These are phyloP conservation scores for Pyrrhia umbra DNA, from an alignment of 2,888 invertebrate species.

Conservation along the genomic window DNA sequence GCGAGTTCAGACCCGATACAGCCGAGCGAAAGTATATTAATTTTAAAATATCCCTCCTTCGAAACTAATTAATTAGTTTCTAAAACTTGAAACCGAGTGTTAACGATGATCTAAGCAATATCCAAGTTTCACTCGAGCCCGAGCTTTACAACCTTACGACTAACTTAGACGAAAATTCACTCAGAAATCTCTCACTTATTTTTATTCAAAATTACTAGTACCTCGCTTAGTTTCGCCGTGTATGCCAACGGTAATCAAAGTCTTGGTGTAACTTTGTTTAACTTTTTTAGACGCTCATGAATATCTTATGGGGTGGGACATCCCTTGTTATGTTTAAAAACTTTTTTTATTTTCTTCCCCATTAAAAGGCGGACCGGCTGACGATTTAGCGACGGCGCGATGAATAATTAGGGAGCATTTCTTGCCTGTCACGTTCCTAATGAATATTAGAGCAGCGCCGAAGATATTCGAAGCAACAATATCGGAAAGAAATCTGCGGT, in stretches of 20 bases:
- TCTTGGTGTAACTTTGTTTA: constrained; percentile 71
- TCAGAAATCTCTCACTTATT: constrained; percentile 57
- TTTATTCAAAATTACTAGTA: constrained; percentile 47
- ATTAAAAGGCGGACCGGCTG: constrained; percentile 82
- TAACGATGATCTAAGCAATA: constrained; percentile 81
- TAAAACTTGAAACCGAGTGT: constrained; percentile 74
- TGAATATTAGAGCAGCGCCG: constrained; percentile 83
- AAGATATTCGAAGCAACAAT: constrained; percentile 55
- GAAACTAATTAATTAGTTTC: constrained; percentile 80
- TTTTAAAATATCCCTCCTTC: constrained; percentile 72
- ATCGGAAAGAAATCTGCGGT: constrained; percentile 81
- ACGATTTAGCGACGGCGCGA: constrained; percentile 84
- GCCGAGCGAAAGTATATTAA: constrained; percentile 70
- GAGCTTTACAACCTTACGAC: constrained; percentile 63
- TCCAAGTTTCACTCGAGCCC: constrained; percentile 67
- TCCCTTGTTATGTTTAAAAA: constrained; percentile 86
- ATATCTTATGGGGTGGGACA: constrained; percentile 82
- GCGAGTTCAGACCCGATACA: constrained; percentile 61
- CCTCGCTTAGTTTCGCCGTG: constrained; percentile 47
- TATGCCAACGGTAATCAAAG: constrained; percentile 79
- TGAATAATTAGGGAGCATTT: constrained; percentile 89
- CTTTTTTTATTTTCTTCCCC: constrained; percentile 85
- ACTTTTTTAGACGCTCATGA: constrained; percentile 83
- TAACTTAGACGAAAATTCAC: constrained; percentile 60
- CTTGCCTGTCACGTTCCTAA: constrained; percentile 88